Conservation (phyloP, 2,888 invertebrate genomes). For the Pristionchus fissidentatus region DNA sequence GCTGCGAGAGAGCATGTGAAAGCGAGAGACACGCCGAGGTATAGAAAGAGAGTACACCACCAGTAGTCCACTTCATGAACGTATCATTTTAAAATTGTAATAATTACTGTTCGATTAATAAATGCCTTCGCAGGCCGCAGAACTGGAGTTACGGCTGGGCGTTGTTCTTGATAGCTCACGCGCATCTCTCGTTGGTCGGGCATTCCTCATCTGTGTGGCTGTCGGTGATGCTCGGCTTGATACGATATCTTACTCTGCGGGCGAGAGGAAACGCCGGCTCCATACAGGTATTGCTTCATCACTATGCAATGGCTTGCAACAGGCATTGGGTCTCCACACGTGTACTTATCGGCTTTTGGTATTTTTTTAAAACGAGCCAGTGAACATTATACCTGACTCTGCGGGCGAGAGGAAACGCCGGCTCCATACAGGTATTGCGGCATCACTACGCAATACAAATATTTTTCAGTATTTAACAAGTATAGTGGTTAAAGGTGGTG, state of each 20-base stretch:
- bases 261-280: conserved; percentile 70
- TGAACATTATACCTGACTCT: conserved; percentile 73
- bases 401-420: conserved; percentile 69
- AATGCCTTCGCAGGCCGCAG: conserved; percentile 54
- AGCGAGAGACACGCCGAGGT: too few species aligned
- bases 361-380: too few species aligned
- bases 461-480: too few species aligned
- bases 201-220: conserved; percentile 74
- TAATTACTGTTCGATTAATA: background rate
- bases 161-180: conserved; percentile 71
- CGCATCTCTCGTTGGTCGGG: conserved; percentile 73
- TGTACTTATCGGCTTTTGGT: too few species aligned
- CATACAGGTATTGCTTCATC: conserved; percentile 58
- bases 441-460: too few species aligned
- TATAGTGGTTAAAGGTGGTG: too few species aligned
- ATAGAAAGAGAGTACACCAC: too few species aligned
- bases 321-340: too few species aligned
- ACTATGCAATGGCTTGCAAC: too few species aligned
- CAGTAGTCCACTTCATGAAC: background rate
- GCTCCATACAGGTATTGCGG: conserved; percentile 70
- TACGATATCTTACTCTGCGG: conserved; percentile 72
- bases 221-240: conserved; percentile 73
- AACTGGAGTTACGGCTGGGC: conserved; percentile 75
- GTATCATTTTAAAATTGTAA: background rate
- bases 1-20: too few species aligned